Percentiles rank a stretch among this genome's conserved stretches.
Evolutionary conservation across 2,113 vertebrate genomes (phyloP).

Genomic region (Trematomus loennbergii): DNA sequence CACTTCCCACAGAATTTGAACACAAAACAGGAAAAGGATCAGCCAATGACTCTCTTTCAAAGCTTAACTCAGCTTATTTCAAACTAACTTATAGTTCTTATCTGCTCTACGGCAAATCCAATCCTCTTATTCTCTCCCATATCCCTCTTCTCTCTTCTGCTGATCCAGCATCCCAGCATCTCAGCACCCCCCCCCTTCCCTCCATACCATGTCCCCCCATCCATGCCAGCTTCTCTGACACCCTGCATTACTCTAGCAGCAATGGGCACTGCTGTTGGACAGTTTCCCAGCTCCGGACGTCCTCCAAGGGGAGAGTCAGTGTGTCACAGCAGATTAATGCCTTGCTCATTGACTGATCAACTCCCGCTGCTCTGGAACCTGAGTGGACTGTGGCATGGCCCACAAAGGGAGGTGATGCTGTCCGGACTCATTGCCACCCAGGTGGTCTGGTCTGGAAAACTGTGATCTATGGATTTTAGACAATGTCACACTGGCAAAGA

Average conservation of each 20-base stretch:
- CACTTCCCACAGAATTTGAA: constrained; percentile 10
- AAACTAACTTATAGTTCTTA: constrained; percentile 57
- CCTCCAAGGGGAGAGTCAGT: constrained; percentile 78
- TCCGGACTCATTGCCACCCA: constrained; percentile 71
- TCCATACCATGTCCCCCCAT: constrained; percentile 47
- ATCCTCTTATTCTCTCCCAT: constrained; percentile 45
- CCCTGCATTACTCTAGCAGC: constrained; percentile 74
- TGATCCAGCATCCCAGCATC: constrained; percentile 59
- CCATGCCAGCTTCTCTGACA: constrained; percentile 70
- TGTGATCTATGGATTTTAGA: constrained; percentile 66
- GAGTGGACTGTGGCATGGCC: constrained; percentile 68
- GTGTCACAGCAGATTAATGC: constrained; percentile 85
- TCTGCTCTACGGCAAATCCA: constrained; percentile 41
- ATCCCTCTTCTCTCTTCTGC: constrained; percentile 40
- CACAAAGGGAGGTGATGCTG: constrained; percentile 75
- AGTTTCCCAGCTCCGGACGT: constrained; percentile 74
- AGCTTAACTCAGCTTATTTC: constrained; percentile 53
- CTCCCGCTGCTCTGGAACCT: constrained; percentile 74
- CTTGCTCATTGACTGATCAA: constrained; percentile 80
- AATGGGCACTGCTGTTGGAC: constrained; percentile 76
- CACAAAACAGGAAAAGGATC: constrained; percentile 15
- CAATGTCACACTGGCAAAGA: constrained; percentile 49
- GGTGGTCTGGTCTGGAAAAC: constrained; percentile 68
- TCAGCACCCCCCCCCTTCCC: constrained; percentile 18
- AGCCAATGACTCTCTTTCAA: constrained; percentile 8